Percentiles rank a stretch among this genome's conserved stretches.
phyloP scores from a whole-genome alignment of 2,113 vertebrate species.

The Aspiorhynchus laticeps region DNA sequence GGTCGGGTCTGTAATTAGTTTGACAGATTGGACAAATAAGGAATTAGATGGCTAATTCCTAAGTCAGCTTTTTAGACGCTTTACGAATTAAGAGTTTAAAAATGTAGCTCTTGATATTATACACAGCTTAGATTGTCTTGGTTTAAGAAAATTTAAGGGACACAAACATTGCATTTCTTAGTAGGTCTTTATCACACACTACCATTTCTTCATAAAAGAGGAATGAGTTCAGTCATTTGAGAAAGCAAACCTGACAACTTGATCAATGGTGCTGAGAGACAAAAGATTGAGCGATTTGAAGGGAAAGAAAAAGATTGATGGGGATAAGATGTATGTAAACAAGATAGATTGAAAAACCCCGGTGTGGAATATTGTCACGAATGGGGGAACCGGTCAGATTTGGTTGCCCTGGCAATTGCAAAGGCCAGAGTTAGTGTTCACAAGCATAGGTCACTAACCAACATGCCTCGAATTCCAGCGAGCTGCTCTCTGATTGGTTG shows the following conservation, averaged over 20 bases:
- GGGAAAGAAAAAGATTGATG: conserved; percentile 68
- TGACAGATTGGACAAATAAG: not conserved
- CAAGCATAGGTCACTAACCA: conserved; percentile 64
- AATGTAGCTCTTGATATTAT: not conserved
- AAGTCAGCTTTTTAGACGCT: not conserved
- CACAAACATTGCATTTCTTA: not conserved
- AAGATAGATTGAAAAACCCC: conserved; percentile 49
- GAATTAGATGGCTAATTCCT: not conserved
- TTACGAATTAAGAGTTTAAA: not conserved
- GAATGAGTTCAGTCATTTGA: conserved; percentile 26
- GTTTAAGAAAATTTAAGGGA: not conserved
- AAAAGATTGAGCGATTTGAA: conserved; percentile 30
- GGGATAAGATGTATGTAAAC: conserved; percentile 58
- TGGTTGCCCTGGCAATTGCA: conserved; percentile 66
- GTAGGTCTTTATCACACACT: not conserved
- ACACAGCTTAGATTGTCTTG: not conserved
- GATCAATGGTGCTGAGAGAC: conserved; percentile 24
- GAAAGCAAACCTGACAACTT: conserved; percentile 34
- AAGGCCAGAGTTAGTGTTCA: conserved; percentile 51
- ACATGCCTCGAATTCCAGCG: conserved; percentile 73
- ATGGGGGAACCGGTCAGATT: conserved; percentile 54
- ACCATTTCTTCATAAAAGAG: conserved; percentile 12
- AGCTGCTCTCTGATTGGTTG: conserved; percentile 67
- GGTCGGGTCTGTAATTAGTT: not conserved
- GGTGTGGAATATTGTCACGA: conserved; percentile 67